Evolutionary conservation across 2,888 invertebrate species (phyloP).

Genomic region (Buathra laborator): DNA sequence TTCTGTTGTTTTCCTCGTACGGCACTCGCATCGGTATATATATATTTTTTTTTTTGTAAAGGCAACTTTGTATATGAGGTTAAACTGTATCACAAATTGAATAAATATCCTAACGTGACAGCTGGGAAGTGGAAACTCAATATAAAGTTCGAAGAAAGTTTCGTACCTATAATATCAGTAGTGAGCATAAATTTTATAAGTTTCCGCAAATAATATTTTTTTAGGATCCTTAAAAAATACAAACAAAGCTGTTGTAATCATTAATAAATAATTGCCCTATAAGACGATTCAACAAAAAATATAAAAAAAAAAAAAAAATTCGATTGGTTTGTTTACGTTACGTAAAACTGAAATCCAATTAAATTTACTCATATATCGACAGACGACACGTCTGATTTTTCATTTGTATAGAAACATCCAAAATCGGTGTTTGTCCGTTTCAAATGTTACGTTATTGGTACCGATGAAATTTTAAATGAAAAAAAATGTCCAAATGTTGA

Average conservation of each 20-base stretch:
- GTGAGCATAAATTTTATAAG: neutral
- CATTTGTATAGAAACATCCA: too few species aligned
- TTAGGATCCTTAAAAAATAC: neutral
- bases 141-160: neutral
- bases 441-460: neutral
- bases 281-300: neutral
- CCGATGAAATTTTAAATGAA: neutral
- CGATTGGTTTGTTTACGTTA: neutral
- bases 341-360: too few species aligned
- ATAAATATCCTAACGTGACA: neutral
- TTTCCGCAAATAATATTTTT: neutral
- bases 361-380: too few species aligned
- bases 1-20: neutral
- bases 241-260: neutral
- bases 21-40: neutral
- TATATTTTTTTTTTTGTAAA: conserved; percentile 2
- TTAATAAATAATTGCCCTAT: neutral
- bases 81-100: neutral
- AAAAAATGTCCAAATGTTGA: neutral
- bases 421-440: neutral
- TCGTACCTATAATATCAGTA: neutral
- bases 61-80: neutral
- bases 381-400: too few species aligned
- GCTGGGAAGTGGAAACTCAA: conserved; percentile 11
- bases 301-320: conserved; percentile 32